These are phyloP conservation scores for Caranx melampygus DNA, from an alignment of 2,113 vertebrate genomes.

Conservation along the genomic window DNA sequence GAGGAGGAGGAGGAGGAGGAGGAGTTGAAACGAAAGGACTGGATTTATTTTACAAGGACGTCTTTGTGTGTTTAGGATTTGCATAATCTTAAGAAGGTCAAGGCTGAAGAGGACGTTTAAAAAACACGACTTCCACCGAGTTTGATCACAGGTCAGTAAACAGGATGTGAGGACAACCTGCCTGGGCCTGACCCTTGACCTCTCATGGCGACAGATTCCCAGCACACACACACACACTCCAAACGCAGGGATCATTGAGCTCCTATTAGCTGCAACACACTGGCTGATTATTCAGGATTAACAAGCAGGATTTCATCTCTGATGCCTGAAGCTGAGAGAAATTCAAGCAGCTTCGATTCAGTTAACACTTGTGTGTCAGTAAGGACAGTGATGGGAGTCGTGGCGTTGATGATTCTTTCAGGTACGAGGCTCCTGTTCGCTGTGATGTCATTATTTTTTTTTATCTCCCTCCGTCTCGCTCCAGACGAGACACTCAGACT, in stretches of 20 bases:
- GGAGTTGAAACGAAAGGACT: constrained; percentile 43
- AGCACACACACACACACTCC: constrained; percentile 4
- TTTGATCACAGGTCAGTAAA: constrained; percentile 46
- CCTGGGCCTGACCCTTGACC: constrained; percentile 24
- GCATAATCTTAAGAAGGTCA: constrained; percentile 48
- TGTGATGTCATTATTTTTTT: constrained; percentile 55
- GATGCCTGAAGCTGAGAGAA: constrained; percentile 33
- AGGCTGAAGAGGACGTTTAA: constrained; percentile 16
- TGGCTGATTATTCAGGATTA: constrained; percentile 31
- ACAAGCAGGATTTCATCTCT: constrained; percentile 35
- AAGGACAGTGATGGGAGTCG: constrained; percentile 20
- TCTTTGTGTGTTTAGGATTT: constrained; percentile 58
- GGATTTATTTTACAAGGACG: constrained; percentile 39
- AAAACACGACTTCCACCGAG: constrained; percentile 29
- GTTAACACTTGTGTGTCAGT: constrained; percentile 59
- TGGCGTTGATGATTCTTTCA: constrained; percentile 67
- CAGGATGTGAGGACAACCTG: constrained; percentile 43
- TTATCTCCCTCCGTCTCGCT: constrained; percentile 64
- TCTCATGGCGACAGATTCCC: constrained; percentile 27
- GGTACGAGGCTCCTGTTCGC: constrained; percentile 30
- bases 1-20: no score
- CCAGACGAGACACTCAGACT: constrained; percentile 35
- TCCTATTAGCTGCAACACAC: constrained; percentile 35
- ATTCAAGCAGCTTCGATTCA: constrained; percentile 40
- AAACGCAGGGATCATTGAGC: constrained; percentile 27